Evolutionary conservation across 2,797 vertebrate genomes (phyloP).

Genomic region (Serranus cabrilla): DNA sequence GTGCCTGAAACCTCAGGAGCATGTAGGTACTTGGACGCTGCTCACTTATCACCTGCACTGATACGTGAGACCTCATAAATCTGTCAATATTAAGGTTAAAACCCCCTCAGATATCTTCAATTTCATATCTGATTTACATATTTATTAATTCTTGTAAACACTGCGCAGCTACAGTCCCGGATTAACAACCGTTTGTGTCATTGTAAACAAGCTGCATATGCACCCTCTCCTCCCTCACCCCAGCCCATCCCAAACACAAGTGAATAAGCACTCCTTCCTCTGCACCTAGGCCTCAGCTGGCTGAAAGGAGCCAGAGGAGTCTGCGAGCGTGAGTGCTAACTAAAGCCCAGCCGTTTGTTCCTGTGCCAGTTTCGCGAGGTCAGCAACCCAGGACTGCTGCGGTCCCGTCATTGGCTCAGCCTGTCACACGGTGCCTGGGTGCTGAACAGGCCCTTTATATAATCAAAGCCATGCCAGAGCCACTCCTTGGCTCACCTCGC

Average conservation of each 20-base stretch:
- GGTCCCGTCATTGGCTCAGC: slow-evolving; percentile 83
- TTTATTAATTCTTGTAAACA: slow-evolving; percentile 12
- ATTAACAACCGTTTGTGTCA: slow-evolving; percentile 31
- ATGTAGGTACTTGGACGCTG: slow-evolving; percentile 27
- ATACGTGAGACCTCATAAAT: slow-evolving; percentile 14
- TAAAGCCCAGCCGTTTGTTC: slow-evolving; percentile 82
- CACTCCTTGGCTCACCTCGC: slow-evolving; percentile 74
- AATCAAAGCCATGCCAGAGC: slow-evolving; percentile 81
- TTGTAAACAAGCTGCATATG: slow-evolving; percentile 47
- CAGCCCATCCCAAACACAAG: slow-evolving; percentile 41
- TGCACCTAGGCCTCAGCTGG: slow-evolving; percentile 75
- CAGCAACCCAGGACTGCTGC: slow-evolving; percentile 85
- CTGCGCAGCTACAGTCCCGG: background rate
- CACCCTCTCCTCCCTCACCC: background rate
- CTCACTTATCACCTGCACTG: slow-evolving; percentile 29
- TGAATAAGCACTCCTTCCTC: slow-evolving; percentile 51
- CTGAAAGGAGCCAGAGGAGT: slow-evolving; percentile 65
- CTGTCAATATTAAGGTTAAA: slow-evolving; percentile 7
- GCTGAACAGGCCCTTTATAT: slow-evolving; percentile 88
- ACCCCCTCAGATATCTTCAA: background rate
- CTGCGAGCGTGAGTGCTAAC: slow-evolving; percentile 64
- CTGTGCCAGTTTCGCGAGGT: slow-evolving; percentile 86
- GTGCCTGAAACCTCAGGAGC: slow-evolving; percentile 55
- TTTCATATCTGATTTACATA: slow-evolving; percentile 11
- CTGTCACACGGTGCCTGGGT: slow-evolving; percentile 83